phyloP scores from a whole-genome alignment of 2,113 vertebrate genomes.

The Blennius ocellaris region DNA sequence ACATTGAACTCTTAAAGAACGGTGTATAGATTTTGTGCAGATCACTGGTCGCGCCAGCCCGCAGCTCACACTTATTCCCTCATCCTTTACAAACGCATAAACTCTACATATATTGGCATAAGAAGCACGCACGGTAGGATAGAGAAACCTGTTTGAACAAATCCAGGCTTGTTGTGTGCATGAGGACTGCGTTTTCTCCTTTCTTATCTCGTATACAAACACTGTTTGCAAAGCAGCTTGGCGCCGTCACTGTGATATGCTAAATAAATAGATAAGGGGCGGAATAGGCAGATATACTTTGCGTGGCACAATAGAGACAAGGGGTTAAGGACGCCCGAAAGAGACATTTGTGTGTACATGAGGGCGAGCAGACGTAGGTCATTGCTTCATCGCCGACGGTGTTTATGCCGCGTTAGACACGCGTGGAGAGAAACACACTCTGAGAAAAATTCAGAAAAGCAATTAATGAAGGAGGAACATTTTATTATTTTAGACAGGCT shows the following conservation, averaged over 20 bases:
- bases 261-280: slow-evolving; percentile 74
- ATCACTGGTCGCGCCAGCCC: not conserved
- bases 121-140: slow-evolving; percentile 9
- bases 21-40: slow-evolving; percentile 13
- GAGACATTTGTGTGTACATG: slow-evolving; percentile 13
- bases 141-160: slow-evolving; percentile 55
- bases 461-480: slow-evolving; percentile 25
- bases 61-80: not conserved
- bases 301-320: slow-evolving; percentile 43
- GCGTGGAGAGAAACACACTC: not conserved
- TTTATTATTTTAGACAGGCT: slow-evolving; percentile 47
- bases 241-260: slow-evolving; percentile 63
- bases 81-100: slow-evolving; percentile 19
- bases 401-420: slow-evolving; percentile 31
- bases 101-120: slow-evolving; percentile 15
- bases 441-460: slow-evolving; percentile 16
- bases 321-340: slow-evolving; percentile 50
- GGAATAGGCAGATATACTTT: slow-evolving; percentile 47
- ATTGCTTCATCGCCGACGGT: slow-evolving; percentile 19
- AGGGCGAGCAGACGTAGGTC: slow-evolving; percentile 5
- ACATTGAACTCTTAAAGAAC: slow-evolving; percentile 25
- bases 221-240: slow-evolving; percentile 72
- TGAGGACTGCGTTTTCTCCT: slow-evolving; percentile 51
- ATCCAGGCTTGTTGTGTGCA: slow-evolving; percentile 51
- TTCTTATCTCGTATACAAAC: slow-evolving; percentile 67